Percentiles rank a stretch among this genome's conserved stretches.
phyloP scores from a whole-genome alignment of 1,140 invertebrate genomes.

The Bombus picipes region DNA sequence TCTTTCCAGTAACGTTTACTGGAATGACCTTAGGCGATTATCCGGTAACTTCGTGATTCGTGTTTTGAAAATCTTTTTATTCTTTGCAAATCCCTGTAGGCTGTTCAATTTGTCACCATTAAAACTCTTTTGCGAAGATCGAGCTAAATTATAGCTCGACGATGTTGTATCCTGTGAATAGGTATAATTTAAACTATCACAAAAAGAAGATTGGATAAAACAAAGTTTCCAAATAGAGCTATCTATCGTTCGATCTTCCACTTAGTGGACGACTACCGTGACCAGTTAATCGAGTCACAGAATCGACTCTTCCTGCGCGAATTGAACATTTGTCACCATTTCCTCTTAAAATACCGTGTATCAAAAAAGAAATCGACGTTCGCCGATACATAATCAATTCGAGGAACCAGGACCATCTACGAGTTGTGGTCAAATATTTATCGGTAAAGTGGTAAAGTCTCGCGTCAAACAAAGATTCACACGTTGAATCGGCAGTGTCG shows the following conservation, averaged over 20 bases:
- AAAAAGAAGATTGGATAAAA: neutral
- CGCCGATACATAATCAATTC: neutral
- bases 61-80: too few relatives aligned
- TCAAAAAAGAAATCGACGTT: neutral
- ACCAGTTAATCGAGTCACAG: neutral
- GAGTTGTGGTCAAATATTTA: too few relatives aligned
- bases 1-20: too few relatives aligned
- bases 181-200: neutral
- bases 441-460: too few relatives aligned
- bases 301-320: neutral
- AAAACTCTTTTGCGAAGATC: neutral
- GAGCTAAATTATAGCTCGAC: neutral
- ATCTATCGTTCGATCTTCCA: neutral
- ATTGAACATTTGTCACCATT: neutral
- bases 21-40: too few relatives aligned
- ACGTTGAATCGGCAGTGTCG: slow-evolving; percentile 1
- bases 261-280: neutral
- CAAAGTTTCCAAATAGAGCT: neutral
- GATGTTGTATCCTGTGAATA: neutral
- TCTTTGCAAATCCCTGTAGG: too few relatives aligned
- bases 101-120: neutral
- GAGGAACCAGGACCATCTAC: too few relatives aligned
- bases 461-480: neutral
- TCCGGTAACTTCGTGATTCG: too few relatives aligned
- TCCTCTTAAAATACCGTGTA: neutral